Conservation (phyloP, 2,888 invertebrate genomes). For the Napeogenes inachia region DNA sequence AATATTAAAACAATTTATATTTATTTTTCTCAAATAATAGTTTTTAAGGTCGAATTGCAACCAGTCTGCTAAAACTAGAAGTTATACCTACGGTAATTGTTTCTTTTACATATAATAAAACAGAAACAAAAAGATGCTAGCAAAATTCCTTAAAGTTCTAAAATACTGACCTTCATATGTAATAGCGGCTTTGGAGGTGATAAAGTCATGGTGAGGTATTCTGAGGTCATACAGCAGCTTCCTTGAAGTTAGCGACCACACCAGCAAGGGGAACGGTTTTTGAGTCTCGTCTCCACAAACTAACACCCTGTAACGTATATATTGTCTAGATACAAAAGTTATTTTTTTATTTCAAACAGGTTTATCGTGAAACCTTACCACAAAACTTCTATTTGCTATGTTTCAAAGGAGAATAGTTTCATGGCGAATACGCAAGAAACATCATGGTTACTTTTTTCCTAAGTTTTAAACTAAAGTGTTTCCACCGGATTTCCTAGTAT, state of each 20-base stretch:
- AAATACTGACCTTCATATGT: conserved; percentile 83
- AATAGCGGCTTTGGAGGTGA: conserved; percentile 89
- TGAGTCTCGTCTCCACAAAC: conserved; percentile 96
- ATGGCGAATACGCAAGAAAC: background rate
- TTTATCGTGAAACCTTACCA: no score
- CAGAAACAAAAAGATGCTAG: background rate
- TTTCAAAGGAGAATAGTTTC: background rate
- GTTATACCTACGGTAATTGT: no score
- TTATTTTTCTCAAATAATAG: no score
- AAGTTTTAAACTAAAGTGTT: background rate
- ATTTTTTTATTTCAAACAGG: no score
- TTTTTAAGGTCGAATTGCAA: no score
- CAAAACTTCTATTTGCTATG: no score
- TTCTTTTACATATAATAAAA: no score
- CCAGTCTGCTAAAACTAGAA: no score
- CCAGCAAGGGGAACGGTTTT: conserved; percentile 92
- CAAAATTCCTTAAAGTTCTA: background rate
- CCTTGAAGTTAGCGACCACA: conserved; percentile 91
- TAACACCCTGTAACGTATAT: conserved; percentile 77
- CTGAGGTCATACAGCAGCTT: conserved; percentile 91
- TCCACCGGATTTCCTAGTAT: no score
- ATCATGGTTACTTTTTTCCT: background rate
- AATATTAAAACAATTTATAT: no score
- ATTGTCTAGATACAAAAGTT: no score
- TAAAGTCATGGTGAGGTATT: conserved; percentile 92